A percentile compares a stretch with the other conserved stretches of the same genome.
These are phyloP conservation scores for Eumacrocentrus americanus DNA, from an alignment of 2,888 invertebrate genomes.

Conservation along the genomic window DNA sequence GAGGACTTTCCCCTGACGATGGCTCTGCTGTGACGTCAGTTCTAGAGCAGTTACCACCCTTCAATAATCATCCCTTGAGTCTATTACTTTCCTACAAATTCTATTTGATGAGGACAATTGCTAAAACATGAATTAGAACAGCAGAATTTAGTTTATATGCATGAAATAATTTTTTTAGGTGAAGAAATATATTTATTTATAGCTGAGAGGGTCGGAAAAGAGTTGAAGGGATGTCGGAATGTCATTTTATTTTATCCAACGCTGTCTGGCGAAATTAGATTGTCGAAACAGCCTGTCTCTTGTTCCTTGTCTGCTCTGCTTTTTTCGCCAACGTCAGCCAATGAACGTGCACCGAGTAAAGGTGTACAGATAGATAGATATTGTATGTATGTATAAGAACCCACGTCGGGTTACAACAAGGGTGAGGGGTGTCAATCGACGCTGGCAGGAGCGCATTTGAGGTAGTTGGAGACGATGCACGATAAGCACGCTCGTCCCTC, in stretches of 20 bases:
- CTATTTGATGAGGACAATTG: no score
- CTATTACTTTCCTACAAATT: no score
- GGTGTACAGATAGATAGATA: slow-evolving; percentile 17
- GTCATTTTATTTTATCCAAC: not conserved
- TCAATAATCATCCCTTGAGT: not conserved
- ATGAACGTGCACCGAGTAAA: slow-evolving; percentile 29
- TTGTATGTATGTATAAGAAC: slow-evolving; percentile 14
- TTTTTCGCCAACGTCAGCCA: slow-evolving; percentile 58
- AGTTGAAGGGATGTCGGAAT: no score
- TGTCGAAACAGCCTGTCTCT: slow-evolving; percentile 39
- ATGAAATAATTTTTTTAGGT: not conserved
- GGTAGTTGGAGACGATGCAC: slow-evolving; percentile 58
- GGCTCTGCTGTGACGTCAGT: slow-evolving; percentile 32
- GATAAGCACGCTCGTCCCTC: slow-evolving; percentile 61
- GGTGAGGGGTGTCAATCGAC: slow-evolving; percentile 14
- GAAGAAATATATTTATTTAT: no score
- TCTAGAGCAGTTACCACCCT: not conserved
- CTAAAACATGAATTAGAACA: no score
- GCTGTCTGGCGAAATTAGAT: slow-evolving; percentile 45
- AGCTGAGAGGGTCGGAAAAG: no score
- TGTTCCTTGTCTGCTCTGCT: slow-evolving; percentile 26
- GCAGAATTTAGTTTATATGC: no score
- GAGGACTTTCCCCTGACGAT: slow-evolving; percentile 5
- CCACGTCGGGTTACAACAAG: slow-evolving; percentile 23
- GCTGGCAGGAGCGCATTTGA: slow-evolving; percentile 37